Evolutionary conservation across 2,797 vertebrate species (phyloP).

Genomic region (Gila robusta): DNA sequence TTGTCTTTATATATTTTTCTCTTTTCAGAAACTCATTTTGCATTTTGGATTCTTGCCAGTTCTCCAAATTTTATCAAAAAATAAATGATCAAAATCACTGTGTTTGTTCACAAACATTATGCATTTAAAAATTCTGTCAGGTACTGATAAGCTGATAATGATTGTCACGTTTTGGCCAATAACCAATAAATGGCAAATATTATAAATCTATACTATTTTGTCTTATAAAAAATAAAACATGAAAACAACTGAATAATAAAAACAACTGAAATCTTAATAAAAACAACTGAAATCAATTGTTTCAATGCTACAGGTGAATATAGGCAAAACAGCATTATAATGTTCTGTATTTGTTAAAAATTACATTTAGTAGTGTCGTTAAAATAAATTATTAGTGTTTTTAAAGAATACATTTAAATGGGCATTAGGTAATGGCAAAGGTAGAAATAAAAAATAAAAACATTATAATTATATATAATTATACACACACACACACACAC

Average conservation of each 20-base stretch:
- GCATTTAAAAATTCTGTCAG: background rate
- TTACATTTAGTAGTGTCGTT: background rate
- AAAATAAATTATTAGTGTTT: background rate
- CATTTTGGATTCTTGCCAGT: constrained; percentile 35
- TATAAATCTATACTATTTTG: background rate
- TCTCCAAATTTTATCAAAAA: constrained; percentile 54
- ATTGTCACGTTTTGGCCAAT: background rate
- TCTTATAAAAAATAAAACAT: background rate
- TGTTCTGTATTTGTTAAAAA: too few species aligned
- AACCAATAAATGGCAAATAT: background rate
- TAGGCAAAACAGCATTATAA: too few species aligned
- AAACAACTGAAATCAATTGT: background rate
- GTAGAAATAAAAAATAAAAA: too few species aligned
- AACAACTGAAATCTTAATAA: background rate
- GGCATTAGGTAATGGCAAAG: background rate
- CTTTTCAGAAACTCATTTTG: background rate
- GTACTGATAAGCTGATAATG: background rate
- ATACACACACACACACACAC: too few species aligned
- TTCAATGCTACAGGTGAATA: background rate
- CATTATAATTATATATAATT: too few species aligned
- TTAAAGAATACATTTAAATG: background rate
- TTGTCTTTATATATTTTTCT: background rate
- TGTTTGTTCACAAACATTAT: background rate
- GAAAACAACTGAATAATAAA: too few species aligned
- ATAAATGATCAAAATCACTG: background rate